phyloP scores from a whole-genome alignment of 2,113 vertebrate species.

The Abramis brama region DNA sequence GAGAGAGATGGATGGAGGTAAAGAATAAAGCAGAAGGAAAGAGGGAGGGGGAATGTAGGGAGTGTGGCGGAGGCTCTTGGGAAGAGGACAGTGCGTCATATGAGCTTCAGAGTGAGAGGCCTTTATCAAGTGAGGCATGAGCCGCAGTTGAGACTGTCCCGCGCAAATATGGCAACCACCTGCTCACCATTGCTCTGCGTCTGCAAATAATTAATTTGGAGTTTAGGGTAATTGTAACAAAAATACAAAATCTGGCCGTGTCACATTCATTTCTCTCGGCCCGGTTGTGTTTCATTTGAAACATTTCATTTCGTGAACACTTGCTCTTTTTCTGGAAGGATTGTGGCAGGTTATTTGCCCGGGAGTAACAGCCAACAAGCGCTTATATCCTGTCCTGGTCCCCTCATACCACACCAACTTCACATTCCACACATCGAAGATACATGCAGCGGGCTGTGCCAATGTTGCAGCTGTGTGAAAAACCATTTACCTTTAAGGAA shows the following conservation, averaged over 20 bases:
- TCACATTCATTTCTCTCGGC: slow-evolving; percentile 74
- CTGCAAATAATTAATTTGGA: slow-evolving; percentile 76
- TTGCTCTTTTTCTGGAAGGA: slow-evolving; percentile 54
- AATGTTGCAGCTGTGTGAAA: slow-evolving; percentile 47
- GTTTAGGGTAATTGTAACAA: slow-evolving; percentile 78
- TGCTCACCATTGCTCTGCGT: slow-evolving; percentile 66
- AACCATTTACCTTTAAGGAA: slow-evolving; percentile 48
- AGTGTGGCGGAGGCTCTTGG: slow-evolving; percentile 53
- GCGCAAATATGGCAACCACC: slow-evolving; percentile 80
- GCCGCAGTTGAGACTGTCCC: slow-evolving; percentile 75
- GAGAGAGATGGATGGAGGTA: slow-evolving; percentile 35
- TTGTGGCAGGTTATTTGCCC: slow-evolving; percentile 67
- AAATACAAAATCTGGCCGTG: slow-evolving; percentile 77
- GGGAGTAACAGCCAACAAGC: slow-evolving; percentile 61
- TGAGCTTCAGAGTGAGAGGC: slow-evolving; percentile 74
- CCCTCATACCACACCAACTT: slow-evolving; percentile 65
- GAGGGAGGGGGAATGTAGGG: not conserved
- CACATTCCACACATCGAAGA: slow-evolving; percentile 74
- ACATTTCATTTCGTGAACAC: slow-evolving; percentile 61
- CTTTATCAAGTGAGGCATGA: slow-evolving; percentile 78
- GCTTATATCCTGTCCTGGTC: slow-evolving; percentile 60
- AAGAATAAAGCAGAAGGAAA: slow-evolving; percentile 46
- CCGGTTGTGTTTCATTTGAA: slow-evolving; percentile 70
- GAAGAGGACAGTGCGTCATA: slow-evolving; percentile 74
- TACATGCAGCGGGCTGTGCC: slow-evolving; percentile 60